Percentiles rank a stretch among this genome's conserved stretches.
Evolutionary conservation across 2,888 invertebrate species (phyloP).

Genomic region (Rutpela maculata): DNA sequence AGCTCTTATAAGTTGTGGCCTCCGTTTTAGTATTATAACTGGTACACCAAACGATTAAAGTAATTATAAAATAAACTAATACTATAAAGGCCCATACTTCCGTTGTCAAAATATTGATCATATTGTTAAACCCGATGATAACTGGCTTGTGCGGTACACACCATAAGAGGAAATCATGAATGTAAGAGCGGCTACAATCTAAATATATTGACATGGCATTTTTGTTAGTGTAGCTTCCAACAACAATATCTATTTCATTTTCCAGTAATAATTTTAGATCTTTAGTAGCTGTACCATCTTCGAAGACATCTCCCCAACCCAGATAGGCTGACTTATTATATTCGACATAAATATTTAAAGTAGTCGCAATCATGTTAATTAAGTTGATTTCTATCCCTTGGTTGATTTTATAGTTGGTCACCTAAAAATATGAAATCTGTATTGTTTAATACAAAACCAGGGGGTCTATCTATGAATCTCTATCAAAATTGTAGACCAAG

Average conservation of each 20-base stretch:
- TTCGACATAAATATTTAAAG: conserved; percentile 52
- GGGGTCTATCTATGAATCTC: too few species aligned
- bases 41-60: conserved; percentile 43
- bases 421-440: conserved; percentile 9
- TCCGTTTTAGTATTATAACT: conserved; percentile 40
- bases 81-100: conserved; percentile 44
- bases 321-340: conserved; percentile 47
- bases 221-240: conserved; percentile 67
- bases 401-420: conserved; percentile 35
- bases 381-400: conserved; percentile 58
- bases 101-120: conserved; percentile 44
- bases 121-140: conserved; percentile 42
- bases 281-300: conserved; percentile 62
- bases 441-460: too few species aligned
- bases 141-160: conserved; percentile 67
- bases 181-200: conserved; percentile 66
- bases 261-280: conserved; percentile 61
- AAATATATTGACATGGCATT: conserved; percentile 60
- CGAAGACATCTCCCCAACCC: conserved; percentile 50
- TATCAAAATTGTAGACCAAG: too few species aligned
- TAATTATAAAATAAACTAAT: conserved; percentile 38
- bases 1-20: conserved; percentile 40
- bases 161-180: conserved; percentile 67
- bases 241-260: conserved; percentile 64
- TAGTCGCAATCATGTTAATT: conserved; percentile 57